Conservation (phyloP, 2,888 invertebrate species). For the Peribatodes rhomboidaria region DNA sequence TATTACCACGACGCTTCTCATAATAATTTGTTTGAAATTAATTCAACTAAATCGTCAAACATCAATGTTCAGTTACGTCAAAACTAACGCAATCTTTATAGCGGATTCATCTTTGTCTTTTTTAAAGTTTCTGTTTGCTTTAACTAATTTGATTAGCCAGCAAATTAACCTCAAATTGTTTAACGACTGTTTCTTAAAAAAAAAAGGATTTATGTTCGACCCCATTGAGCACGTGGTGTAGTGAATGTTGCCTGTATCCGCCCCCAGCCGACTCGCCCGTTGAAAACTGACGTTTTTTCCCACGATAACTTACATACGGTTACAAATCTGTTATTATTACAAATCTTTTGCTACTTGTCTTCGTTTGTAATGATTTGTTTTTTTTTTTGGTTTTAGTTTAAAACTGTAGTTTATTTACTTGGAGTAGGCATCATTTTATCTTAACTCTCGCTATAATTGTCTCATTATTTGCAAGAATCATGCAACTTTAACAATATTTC, state of each 20-base stretch:
- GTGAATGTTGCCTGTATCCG: constrained; percentile 72
- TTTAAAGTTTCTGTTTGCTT: background rate
- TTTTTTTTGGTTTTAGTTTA: constrained; percentile 27
- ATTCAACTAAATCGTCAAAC: constrained; percentile 45
- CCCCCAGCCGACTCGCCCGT: constrained; percentile 70
- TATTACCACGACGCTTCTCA: constrained; percentile 77
- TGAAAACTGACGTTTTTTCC: constrained; percentile 78
- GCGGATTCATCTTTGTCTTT: background rate
- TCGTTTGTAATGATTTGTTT: constrained; percentile 26
- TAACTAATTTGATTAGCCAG: constrained; percentile 31
- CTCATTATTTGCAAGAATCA: constrained; percentile 28
- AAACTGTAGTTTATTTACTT: constrained; percentile 22
- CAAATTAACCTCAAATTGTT: constrained; percentile 36
- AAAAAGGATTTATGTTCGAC: constrained; percentile 58
- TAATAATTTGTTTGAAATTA: constrained; percentile 77
- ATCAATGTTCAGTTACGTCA: constrained; percentile 4
- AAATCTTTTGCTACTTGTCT: constrained; percentile 44
- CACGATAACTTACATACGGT: constrained; percentile 74
- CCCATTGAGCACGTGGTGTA: constrained; percentile 72
- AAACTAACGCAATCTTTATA: background rate
- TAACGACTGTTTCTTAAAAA: constrained; percentile 42
- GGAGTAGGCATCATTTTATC: background rate
- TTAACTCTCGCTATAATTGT: constrained; percentile 30
- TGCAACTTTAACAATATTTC: constrained; percentile 45
- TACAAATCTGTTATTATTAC: constrained; percentile 68